Conservation (phyloP, 2,113 vertebrate genomes). For the Pao palembangensis region DNA sequence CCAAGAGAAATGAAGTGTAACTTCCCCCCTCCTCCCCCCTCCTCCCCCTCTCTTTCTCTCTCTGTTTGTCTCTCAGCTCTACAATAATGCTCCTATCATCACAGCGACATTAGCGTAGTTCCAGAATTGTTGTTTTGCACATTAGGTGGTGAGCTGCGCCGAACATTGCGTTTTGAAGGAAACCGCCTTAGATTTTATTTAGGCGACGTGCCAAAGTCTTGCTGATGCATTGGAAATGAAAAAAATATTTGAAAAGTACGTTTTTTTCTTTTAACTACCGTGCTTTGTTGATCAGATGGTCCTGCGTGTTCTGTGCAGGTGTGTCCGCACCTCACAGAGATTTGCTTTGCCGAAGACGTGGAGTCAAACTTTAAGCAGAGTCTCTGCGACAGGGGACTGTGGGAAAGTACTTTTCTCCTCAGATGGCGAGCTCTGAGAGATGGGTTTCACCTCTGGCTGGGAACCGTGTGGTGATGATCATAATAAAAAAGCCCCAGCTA, state of each 20-base stretch:
- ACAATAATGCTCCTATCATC: conserved; percentile 60
- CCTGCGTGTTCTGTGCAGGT: conserved; percentile 75
- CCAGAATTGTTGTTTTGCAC: conserved; percentile 52
- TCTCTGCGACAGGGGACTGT: no score
- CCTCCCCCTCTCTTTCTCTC: conserved; percentile 25
- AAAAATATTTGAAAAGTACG: no score
- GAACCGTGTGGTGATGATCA: no score
- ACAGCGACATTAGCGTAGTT: conserved; percentile 53
- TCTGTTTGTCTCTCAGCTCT: conserved; percentile 20
- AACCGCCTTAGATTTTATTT: conserved; percentile 43
- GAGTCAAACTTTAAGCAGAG: no score
- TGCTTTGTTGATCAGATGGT: no score
- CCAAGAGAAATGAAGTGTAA: conserved; percentile 73
- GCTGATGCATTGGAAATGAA: no score
- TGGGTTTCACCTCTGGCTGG: no score
- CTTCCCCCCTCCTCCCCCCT: conserved; percentile 28
- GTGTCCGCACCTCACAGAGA: conserved; percentile 80
- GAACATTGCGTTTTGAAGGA: conserved; percentile 40
- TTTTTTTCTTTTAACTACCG: no score
- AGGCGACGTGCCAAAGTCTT: conserved; percentile 7
- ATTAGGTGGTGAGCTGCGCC: conserved; percentile 38
- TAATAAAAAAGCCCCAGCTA: no score
- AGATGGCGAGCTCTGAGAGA: no score
- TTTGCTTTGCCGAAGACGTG: conserved; percentile 71
- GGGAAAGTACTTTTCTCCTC: no score